Evolutionary conservation across 1,140 invertebrate genomes (phyloP).

Genomic region (Tetranychus cinnabarinus): DNA sequence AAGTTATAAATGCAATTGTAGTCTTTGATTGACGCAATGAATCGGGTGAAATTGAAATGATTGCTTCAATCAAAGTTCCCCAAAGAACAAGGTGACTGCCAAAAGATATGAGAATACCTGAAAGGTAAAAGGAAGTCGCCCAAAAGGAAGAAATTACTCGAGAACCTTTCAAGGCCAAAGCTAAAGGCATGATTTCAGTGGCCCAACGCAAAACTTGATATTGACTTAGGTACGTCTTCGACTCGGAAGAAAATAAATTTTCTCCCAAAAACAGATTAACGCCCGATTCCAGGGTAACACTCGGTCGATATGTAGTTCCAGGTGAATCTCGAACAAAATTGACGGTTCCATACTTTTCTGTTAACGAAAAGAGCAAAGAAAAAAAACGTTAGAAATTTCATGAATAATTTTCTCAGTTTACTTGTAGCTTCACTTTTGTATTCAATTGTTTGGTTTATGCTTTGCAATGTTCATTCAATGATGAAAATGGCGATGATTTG

Average conservation of each 20-base stretch:
- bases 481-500: too few species aligned
- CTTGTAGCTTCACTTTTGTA: too few species aligned
- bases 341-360: conserved; percentile 46
- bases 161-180: conserved; percentile 38
- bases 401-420: too few species aligned
- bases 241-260: conserved; percentile 5
- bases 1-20: conserved; percentile 60
- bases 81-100: conserved; percentile 47
- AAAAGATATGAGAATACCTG: conserved; percentile 57
- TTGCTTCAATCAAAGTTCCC: conserved; percentile 48
- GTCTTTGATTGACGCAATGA: conserved; percentile 63
- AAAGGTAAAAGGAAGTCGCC: conserved; percentile 62
- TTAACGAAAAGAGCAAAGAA: not conserved
- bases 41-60: conserved; percentile 67
- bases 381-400: not conserved
- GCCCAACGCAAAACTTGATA: conserved; percentile 45
- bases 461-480: too few species aligned
- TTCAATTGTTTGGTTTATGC: too few species aligned
- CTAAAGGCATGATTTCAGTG: conserved; percentile 60
- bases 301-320: not conserved
- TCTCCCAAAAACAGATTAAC: conserved; percentile 11
- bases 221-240: conserved; percentile 9
- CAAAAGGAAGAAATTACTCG: conserved; percentile 48
- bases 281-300: not conserved
- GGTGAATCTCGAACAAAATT: conserved; percentile 33